Conservation (phyloP, 2,113 vertebrate species). For the Chinchilla lanigera region DNA sequence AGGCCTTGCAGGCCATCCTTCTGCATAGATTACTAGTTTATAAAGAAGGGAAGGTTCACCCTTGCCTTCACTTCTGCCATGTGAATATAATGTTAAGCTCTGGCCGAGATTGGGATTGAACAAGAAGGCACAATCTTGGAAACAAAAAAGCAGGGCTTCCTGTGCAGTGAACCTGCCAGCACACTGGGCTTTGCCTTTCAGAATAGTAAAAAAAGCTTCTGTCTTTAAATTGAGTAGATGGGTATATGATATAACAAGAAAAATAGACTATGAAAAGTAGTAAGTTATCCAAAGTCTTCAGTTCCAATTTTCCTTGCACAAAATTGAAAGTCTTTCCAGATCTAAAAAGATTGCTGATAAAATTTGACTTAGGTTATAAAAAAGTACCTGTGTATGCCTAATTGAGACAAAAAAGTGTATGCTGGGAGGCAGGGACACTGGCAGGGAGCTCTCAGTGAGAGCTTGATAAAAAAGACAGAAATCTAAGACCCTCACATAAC, state of each 20-base stretch:
- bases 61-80: no score
- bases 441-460: background rate
- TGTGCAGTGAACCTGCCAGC: fast-evolving
- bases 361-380: background rate
- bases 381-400: background rate
- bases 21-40: background rate
- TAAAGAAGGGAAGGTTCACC: background rate
- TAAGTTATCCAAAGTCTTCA: background rate
- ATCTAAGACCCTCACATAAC: background rate
- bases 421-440: background rate
- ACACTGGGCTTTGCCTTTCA: background rate
- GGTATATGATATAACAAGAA: background rate
- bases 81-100: no score
- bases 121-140: background rate
- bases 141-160: background rate
- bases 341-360: background rate
- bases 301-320: background rate
- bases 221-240: background rate
- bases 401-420: background rate
- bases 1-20: fast-evolving
- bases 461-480: background rate
- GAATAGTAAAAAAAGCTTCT: background rate
- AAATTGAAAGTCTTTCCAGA: background rate
- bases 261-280: background rate
- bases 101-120: background rate